Percentiles rank a stretch among this genome's conserved stretches.
phyloP scores from a whole-genome alignment of 1,140 invertebrate genomes.

The Drosophila yakuba region DNA sequence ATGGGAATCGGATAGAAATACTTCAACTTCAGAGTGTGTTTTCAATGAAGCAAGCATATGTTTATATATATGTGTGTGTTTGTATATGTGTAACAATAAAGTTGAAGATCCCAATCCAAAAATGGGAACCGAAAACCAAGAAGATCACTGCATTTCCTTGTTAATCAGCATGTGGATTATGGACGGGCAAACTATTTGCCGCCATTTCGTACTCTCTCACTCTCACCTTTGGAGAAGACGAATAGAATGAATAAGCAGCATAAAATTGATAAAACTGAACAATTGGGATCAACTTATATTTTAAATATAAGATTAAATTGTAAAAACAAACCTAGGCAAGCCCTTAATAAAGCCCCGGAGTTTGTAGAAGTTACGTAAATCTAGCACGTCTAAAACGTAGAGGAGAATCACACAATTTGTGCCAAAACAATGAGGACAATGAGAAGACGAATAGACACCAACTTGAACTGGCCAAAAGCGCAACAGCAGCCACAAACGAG shows the following conservation, averaged over 20 bases:
- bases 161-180: conserved; percentile 33
- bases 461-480: conserved; percentile 57
- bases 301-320: conserved; percentile 84
- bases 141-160: conserved; percentile 31
- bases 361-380: conserved; percentile 58
- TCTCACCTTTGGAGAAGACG: conserved; percentile 60
- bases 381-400: conserved; percentile 42
- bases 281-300: conserved; percentile 85
- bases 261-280: conserved; percentile 84
- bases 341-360: conserved; percentile 61
- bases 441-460: conserved; percentile 33
- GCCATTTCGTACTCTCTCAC: conserved; percentile 47
- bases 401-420: conserved; percentile 42
- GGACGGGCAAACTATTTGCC: conserved; percentile 14
- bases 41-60: conserved; percentile 50
- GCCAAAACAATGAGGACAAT: conserved; percentile 30
- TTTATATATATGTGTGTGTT: conserved; percentile 70
- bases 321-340: conserved; percentile 61
- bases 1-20: conserved; percentile 25
- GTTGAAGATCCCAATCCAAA: conserved; percentile 41
- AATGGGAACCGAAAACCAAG: conserved; percentile 10
- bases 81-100: conserved; percentile 69
- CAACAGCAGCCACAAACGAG: conserved; percentile 44
- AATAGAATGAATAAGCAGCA: conserved; percentile 76
- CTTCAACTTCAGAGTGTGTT: conserved; percentile 43